These are phyloP conservation scores for Varanus komodoensis DNA, from an alignment of 2,113 vertebrate genomes.

Conservation along the genomic window DNA sequence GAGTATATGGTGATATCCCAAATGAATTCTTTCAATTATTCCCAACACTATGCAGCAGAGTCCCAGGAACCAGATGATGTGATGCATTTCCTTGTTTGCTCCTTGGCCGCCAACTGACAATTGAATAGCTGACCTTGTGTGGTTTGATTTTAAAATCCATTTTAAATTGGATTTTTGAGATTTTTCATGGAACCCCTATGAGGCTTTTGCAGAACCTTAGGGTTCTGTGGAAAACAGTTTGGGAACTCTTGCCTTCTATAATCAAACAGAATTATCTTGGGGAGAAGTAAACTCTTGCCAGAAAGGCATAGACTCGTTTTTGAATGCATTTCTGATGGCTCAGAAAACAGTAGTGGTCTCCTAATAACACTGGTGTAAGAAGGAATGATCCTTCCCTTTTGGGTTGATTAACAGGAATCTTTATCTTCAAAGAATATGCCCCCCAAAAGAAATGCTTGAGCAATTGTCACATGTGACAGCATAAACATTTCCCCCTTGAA, in stretches of 20 bases:
- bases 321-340: neutral
- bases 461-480: neutral
- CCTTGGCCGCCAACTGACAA: too few relatives aligned
- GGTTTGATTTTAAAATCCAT: too few relatives aligned
- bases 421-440: neutral
- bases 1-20: too few relatives aligned
- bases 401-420: neutral
- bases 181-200: too few relatives aligned
- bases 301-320: neutral
- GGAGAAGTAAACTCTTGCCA: neutral
- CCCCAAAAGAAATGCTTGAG: neutral
- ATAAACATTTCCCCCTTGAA: neutral
- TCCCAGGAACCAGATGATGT: too few relatives aligned
- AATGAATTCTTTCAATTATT: too few relatives aligned
- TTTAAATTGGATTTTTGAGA: too few relatives aligned
- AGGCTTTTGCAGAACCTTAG: too few relatives aligned
- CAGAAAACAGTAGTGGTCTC: neutral
- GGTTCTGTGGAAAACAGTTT: too few relatives aligned
- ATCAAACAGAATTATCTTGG: neutral
- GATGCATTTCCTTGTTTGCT: too few relatives aligned
- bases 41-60: too few relatives aligned
- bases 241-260: neutral
- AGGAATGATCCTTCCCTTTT: neutral
- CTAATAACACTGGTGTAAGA: neutral
- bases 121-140: too few relatives aligned